Percentiles rank a stretch among this genome's conserved stretches.
phyloP scores from a whole-genome alignment of 1,140 invertebrate genomes.

The Drosophila nigrodunni region DNA sequence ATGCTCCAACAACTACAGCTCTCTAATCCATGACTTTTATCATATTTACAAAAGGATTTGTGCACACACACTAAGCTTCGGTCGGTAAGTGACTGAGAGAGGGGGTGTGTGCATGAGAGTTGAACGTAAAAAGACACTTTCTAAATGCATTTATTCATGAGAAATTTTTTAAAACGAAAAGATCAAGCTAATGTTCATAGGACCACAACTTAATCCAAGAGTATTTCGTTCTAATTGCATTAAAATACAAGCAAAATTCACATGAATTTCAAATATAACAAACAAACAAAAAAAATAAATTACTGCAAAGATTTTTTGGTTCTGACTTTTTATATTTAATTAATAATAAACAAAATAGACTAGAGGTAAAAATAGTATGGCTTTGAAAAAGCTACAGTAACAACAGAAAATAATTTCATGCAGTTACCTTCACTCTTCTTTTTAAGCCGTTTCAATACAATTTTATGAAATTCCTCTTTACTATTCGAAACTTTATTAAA shows the following conservation, averaged over 20 bases:
- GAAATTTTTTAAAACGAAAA: constrained; percentile 40
- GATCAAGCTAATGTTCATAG: constrained; percentile 29
- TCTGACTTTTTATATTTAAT: not conserved
- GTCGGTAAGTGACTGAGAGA: constrained; percentile 7
- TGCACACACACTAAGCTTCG: constrained; percentile 23
- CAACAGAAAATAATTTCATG: not conserved
- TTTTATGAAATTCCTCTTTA: not conserved
- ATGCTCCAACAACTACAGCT: constrained; percentile 38
- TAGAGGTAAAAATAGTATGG: no score
- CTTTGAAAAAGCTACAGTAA: no score
- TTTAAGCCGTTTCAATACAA: not conserved
- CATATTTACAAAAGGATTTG: constrained; percentile 40
- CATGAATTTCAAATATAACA: constrained; percentile 14
- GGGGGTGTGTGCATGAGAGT: constrained; percentile 2
- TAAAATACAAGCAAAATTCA: constrained; percentile 48
- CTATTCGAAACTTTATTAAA: not conserved
- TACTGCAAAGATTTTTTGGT: not conserved
- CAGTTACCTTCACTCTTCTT: not conserved
- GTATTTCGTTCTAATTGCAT: constrained; percentile 59
- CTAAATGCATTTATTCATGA: constrained; percentile 70
- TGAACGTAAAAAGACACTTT: constrained; percentile 53
- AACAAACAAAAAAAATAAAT: constrained; percentile 10
- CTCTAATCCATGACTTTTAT: constrained; percentile 64
- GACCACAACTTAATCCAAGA: constrained; percentile 27
- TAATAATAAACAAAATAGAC: no score